Percentiles rank a stretch among this genome's conserved stretches.
These are phyloP conservation scores for Phycodurus eques DNA, from an alignment of 2,113 vertebrate species.

Conservation along the genomic window DNA sequence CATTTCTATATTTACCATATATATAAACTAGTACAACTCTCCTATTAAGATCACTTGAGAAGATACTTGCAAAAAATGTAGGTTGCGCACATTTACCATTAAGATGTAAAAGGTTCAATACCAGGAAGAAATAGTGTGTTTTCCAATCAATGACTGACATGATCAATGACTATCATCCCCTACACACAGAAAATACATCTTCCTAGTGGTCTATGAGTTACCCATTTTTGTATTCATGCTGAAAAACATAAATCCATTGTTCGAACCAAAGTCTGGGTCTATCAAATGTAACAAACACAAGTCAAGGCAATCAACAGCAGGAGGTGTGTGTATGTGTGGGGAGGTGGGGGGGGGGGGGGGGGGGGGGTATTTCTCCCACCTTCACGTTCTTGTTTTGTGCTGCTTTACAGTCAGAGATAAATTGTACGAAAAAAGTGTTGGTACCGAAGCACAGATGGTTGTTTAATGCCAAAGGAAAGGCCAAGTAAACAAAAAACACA, in stretches of 20 bases:
- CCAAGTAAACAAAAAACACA: conserved; percentile 46
- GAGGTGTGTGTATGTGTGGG: background rate
- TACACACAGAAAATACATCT: too few species aligned
- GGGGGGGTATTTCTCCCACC: background rate
- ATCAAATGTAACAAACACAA: background rate
- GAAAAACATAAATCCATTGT: background rate
- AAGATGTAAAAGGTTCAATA: too few species aligned
- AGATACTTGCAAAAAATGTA: too few species aligned
- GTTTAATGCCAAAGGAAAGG: conserved; percentile 19
- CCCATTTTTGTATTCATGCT: background rate
- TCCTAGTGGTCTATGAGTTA: too few species aligned
- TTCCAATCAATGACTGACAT: too few species aligned
- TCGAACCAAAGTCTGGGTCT: background rate
- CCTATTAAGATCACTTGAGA: too few species aligned
- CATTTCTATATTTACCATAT: too few species aligned
- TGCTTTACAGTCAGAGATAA: background rate
- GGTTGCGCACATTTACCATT: too few species aligned
- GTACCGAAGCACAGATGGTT: conserved; percentile 33
- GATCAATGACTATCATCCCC: too few species aligned
- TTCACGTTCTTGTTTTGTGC: background rate
- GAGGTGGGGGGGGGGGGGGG: too few species aligned
- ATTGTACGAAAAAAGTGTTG: background rate
- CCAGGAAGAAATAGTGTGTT: too few species aligned
- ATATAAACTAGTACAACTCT: too few species aligned
- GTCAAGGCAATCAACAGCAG: background rate